phyloP scores from a whole-genome alignment of 2,888 invertebrate species.

The Fissipunctia ypsillon region DNA sequence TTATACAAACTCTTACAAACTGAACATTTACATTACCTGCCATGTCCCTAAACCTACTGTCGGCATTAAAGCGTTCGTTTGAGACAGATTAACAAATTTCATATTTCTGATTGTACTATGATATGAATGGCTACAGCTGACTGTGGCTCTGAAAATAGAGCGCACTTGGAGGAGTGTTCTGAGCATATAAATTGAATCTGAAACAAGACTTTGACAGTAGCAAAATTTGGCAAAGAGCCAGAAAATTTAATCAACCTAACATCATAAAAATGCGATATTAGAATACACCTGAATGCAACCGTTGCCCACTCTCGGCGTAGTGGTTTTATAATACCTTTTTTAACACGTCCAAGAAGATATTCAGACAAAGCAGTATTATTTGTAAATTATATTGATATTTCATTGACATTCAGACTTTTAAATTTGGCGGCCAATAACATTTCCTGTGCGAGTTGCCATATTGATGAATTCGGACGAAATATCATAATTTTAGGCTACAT shows the following conservation, averaged over 20 bases:
- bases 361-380: neutral
- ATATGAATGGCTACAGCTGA: slow-evolving; percentile 58
- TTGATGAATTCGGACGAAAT: neutral
- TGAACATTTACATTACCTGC: slow-evolving; percentile 87
- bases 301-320: neutral
- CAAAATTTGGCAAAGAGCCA: slow-evolving; percentile 82
- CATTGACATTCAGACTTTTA: slow-evolving; percentile 44
- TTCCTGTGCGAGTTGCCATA: slow-evolving; percentile 23
- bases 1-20: neutral
- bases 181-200: slow-evolving; percentile 72
- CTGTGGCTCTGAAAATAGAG: slow-evolving; percentile 66
- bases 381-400: slow-evolving; percentile 44
- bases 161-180: slow-evolving; percentile 67
- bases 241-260: slow-evolving; percentile 47
- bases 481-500: neutral
- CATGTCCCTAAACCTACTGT: slow-evolving; percentile 93
- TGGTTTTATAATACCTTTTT: neutral
- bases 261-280: neutral
- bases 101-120: slow-evolving; percentile 78
- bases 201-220: slow-evolving; percentile 73
- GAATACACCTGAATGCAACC: neutral
- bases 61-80: slow-evolving; percentile 91
- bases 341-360: neutral
- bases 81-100: slow-evolving; percentile 86
- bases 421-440: slow-evolving; percentile 61